Conservation (phyloP, 2,113 vertebrate species). For the Percina caprodes region DNA sequence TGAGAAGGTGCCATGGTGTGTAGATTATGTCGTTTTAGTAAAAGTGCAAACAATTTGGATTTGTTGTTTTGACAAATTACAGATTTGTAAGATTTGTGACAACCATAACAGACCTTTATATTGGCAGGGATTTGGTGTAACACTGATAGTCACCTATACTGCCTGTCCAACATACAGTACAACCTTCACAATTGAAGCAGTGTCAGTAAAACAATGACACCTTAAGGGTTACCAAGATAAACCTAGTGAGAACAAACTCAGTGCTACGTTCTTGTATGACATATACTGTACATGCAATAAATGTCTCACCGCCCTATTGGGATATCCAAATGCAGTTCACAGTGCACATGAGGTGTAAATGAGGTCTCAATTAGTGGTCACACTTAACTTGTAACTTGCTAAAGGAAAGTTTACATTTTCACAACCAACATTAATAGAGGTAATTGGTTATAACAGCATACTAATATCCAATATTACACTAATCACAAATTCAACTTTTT, state of each 20-base stretch:
- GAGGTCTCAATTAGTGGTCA: neutral
- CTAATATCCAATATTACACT: neutral
- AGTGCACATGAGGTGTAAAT: neutral
- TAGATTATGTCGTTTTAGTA: neutral
- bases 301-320: neutral
- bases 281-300: neutral
- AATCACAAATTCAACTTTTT: slow-evolving; percentile 30
- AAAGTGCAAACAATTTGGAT: neutral
- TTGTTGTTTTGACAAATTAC: neutral
- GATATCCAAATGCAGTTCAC: neutral
- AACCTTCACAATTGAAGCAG: neutral
- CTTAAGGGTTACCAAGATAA: neutral
- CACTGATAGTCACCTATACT: neutral
- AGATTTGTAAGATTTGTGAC: neutral
- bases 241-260: neutral
- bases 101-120: neutral
- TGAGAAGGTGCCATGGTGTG: slow-evolving; percentile 37
- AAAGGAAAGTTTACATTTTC: neutral
- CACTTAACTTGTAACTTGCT: neutral
- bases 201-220: slow-evolving; percentile 26
- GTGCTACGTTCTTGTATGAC: neutral
- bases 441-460: neutral
- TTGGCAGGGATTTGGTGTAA: neutral
- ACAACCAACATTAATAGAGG: neutral
- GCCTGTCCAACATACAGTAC: neutral